Base-by-base conservation (phyloP, 2,113 vertebrate species). In the Strix uralensis region DNA sequence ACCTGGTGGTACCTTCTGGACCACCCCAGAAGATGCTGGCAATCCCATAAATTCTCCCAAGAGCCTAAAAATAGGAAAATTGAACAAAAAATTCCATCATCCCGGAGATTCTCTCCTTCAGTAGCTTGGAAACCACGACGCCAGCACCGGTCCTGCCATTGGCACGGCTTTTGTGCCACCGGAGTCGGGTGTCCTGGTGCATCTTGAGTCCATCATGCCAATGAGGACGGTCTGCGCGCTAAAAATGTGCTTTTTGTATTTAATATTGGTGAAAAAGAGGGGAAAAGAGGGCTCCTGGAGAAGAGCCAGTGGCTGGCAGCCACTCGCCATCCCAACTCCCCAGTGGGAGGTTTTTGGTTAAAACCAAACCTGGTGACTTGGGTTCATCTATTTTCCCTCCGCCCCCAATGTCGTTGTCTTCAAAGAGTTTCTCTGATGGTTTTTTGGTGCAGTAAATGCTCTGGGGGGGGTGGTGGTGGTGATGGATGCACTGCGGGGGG, bases 141-240 rank as follows among this genome's bases (percentile, higher is more conserved):
- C 16, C 69, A 16, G 49, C 69, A 55, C 34, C 5, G 3, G 26
- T 38, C 38, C 22, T 44, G 54, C 23, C 0, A 1, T 14, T 0
- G 7, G 40, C 2, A 7, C 0, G 14, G 71, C 30, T 59, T 77
- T 67, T 67, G 72, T 1, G 15, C 25, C 20, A 30, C 61, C 3
- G 11, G 82, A 74, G 10, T 27, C 1, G 5, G 4, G 1, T 1
- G 2, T 38, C 27, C 58, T 0, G 8, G 26, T 1, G 0, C 42
- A 18, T 51, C 54, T 62, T 2, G 7, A 69, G 23, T 30, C 62
- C 2, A 2, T 29, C 54, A 4, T 0, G 5, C 15, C 4, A 30
- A 13, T 47, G 18, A 47, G 57, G 34, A 40, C 0, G 7, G 13
- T 51, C 36, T 62, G 30, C 30, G 54, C 69, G 44, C 11, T 42